A percentile compares a stretch with the other conserved stretches of the same genome.
phyloP scores from a whole-genome alignment of 2,113 vertebrate species.

The Heptranchias perlo region DNA sequence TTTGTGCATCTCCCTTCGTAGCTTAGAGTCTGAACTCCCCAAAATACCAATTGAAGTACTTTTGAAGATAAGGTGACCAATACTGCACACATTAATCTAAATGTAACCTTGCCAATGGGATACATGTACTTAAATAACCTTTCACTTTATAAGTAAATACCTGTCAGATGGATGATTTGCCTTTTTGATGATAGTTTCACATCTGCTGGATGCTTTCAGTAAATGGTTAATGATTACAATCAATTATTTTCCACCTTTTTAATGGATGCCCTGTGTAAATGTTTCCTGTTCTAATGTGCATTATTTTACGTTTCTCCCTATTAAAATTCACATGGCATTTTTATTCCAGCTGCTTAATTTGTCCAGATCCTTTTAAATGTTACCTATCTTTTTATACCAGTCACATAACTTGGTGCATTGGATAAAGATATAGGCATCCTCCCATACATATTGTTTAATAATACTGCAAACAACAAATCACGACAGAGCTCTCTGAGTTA shows the following conservation, averaged over 20 bases:
- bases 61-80: not conserved
- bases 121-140: not conserved
- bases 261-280: not conserved
- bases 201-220: not conserved
- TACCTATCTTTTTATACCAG: not conserved
- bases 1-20: not conserved
- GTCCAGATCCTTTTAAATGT: not conserved
- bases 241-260: not conserved
- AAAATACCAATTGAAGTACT: not conserved
- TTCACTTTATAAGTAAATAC: not conserved
- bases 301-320: not conserved
- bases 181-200: not conserved
- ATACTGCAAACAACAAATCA: not conserved
- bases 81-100: not conserved
- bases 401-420: not conserved
- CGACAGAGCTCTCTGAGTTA: not conserved
- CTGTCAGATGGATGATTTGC: not conserved
- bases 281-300: not conserved
- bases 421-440: not conserved
- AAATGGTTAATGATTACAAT: not conserved
- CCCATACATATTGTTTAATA: not conserved
- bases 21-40: not conserved
- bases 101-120: not conserved
- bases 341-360: not conserved
- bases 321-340: not conserved